Percentiles rank a stretch among this genome's conserved stretches.
These are phyloP conservation scores for Epinephelus coioides DNA, from an alignment of 2,797 vertebrate species.

Conservation along the genomic window DNA sequence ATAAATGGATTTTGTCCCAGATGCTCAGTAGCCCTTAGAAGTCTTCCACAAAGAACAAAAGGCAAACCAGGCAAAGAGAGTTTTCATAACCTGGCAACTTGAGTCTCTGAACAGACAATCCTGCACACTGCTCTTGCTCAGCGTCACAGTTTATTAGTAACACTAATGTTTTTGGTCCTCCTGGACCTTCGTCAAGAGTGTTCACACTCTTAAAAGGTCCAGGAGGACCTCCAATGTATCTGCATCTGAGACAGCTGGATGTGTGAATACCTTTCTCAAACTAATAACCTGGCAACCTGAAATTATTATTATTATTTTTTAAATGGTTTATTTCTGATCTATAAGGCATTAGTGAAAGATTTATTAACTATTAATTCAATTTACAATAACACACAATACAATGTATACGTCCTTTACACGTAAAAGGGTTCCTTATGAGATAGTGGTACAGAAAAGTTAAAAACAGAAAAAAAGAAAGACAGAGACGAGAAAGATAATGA, in stretches of 20 bases:
- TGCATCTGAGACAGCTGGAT: too few species aligned
- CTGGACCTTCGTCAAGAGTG: background rate
- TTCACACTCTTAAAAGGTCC: too few species aligned
- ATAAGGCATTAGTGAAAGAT: background rate
- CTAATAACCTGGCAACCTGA: background rate
- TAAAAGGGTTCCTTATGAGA: background rate
- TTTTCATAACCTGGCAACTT: too few species aligned
- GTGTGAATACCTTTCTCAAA: too few species aligned
- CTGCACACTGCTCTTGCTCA: too few species aligned
- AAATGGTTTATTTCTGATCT: background rate
- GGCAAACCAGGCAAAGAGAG: too few species aligned
- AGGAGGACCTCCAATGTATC: too few species aligned
- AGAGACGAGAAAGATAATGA: background rate
- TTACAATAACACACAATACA: too few species aligned
- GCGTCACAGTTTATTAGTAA: too few species aligned
- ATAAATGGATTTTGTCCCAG: background rate
- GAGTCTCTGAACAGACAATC: too few species aligned
- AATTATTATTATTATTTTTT: background rate
- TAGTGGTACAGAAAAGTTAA: background rate
- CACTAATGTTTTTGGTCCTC: background rate
- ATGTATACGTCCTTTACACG: too few species aligned
- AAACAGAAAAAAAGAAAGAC: background rate
- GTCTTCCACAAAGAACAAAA: too few species aligned
- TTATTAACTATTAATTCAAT: background rate
- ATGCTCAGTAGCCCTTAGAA: background rate